phyloP scores from a whole-genome alignment of 2,797 vertebrate species.

The Diplodus puntazzo region DNA sequence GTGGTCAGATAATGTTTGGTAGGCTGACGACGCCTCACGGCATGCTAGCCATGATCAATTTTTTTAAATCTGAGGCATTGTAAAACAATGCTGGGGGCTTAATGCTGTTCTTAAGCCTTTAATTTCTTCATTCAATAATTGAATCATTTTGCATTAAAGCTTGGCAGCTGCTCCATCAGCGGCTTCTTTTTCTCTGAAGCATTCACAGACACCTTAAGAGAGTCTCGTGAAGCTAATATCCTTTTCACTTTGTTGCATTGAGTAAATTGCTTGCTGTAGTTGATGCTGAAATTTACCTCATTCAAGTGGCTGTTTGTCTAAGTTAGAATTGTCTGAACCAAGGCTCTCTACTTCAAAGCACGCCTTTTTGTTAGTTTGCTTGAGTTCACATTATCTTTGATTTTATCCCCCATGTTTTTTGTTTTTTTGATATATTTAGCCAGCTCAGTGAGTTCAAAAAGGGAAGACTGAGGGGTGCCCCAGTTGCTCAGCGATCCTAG shows the following conservation, averaged over 20 bases:
- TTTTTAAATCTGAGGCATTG: background rate
- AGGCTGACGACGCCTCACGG: background rate
- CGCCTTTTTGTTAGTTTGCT: background rate
- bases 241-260: background rate
- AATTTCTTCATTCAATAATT: background rate
- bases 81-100: background rate
- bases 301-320: background rate
- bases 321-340: background rate
- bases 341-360: background rate
- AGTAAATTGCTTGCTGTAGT: constrained; percentile 6
- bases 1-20: background rate
- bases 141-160: constrained; percentile 10
- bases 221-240: background rate
- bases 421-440: background rate
- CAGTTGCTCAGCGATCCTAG: background rate
- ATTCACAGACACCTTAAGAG: background rate
- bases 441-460: background rate
- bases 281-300: background rate
- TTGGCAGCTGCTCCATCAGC: background rate
- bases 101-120: background rate
- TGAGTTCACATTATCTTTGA: background rate
- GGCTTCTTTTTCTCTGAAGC: constrained; percentile 9
- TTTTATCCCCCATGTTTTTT: too few relatives aligned
- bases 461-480: background rate
- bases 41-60: background rate